Base-by-base conservation (phyloP, 1,140 invertebrate species). In the Stegodyphus dumicola region DNA sequence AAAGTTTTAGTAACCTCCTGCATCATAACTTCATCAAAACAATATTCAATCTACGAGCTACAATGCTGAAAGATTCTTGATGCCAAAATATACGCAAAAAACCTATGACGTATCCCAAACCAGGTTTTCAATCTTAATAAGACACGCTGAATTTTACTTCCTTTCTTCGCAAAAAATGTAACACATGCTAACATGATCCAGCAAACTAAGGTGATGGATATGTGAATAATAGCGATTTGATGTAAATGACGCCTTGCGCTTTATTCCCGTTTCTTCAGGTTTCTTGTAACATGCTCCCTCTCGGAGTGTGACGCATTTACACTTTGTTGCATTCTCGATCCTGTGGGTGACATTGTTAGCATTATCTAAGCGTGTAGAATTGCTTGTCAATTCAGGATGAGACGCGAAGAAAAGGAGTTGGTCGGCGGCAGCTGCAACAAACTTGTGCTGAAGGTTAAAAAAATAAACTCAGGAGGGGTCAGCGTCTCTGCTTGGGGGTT, bases 291-390 rank as follows among this genome's bases (percentile, higher is more conserved):
- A 78, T 60, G 15, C 56, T 60, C 15, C 15, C 15, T 60, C 56
- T 33, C 77, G n/a, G 49, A 66, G 75, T 77, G 60, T 76, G 74
- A 76, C 33, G 74, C 56, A 17, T 66, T 48, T 51, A 10, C 51
- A 73, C 56, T 73, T 80, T 80, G 78, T 80, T 80, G 54, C 78
- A 54, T 80, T 15, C 69, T 7, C 13, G 11, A 13, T 18, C 7
- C 7, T 15, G 65, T 80, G 67, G 78, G 78, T 80, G 78, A 80
- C 78, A 73, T 80, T 80, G 78, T 80, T 80, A 73, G 78, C 53
- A 73, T 80, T 48, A 64, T 80, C 49, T 67, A 33, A 80, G 67
- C 78, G 70, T 80, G 78, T 64, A 60, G 78, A 80, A 80, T 80
- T 64, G 78, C 78, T 80, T 80, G 78, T 80, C 78, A 80, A 15